Evolutionary conservation across 2,797 vertebrate genomes (phyloP).

Genomic region (Scarus forsteni): DNA sequence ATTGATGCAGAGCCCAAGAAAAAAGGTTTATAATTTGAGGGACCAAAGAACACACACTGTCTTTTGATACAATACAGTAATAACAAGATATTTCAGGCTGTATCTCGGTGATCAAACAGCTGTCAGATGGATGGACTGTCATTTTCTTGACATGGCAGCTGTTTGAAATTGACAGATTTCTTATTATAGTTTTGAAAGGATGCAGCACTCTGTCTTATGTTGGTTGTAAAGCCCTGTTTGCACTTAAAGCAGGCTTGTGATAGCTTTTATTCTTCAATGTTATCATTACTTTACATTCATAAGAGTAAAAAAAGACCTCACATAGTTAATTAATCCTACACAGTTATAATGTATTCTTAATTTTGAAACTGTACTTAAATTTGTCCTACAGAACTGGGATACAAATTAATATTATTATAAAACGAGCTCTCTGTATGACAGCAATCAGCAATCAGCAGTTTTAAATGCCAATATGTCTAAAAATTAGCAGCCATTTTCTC

Average conservation of each 20-base stretch:
- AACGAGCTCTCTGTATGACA: slow-evolving; percentile 67
- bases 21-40: too few species aligned
- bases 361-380: slow-evolving; percentile 28
- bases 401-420: slow-evolving; percentile 57
- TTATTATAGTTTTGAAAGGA: slow-evolving; percentile 3
- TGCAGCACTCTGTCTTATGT: slow-evolving; percentile 1
- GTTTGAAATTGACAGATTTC: background rate
- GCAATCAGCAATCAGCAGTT: slow-evolving; percentile 69
- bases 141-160: background rate
- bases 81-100: slow-evolving; percentile 5
- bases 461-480: slow-evolving; percentile 65
- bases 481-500: slow-evolving; percentile 64
- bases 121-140: background rate
- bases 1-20: background rate
- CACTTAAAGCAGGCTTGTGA: background rate
- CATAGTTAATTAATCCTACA: slow-evolving; percentile 2
- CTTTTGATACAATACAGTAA: too few species aligned
- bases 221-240: background rate
- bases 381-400: slow-evolving; percentile 18
- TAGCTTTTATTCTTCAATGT: slow-evolving; percentile 1
- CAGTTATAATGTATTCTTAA: background rate
- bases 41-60: too few species aligned
- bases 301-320: slow-evolving; percentile 5
- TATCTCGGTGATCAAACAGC: background rate
- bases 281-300: slow-evolving; percentile 1